A percentile compares a stretch with the other conserved stretches of the same genome.
These are phyloP conservation scores for Podargus strigoides DNA, from an alignment of 2,797 vertebrate genomes.

Conservation along the genomic window DNA sequence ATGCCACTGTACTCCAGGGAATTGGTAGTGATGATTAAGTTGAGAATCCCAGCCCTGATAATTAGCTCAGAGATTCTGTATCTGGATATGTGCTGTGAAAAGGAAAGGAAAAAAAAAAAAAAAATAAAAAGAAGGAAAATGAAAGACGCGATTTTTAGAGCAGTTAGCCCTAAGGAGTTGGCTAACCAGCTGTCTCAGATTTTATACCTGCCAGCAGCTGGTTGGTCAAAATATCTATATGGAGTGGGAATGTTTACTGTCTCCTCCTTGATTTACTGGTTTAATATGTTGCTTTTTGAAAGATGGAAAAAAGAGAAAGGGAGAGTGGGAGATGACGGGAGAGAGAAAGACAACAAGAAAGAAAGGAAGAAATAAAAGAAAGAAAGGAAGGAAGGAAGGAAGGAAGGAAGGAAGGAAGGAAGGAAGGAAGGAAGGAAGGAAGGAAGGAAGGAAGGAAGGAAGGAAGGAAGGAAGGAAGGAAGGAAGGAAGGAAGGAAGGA, in stretches of 20 bases:
- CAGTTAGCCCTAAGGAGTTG: conserved; percentile 67
- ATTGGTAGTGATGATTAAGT: conserved; percentile 74
- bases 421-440: too few species aligned
- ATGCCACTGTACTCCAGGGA: conserved; percentile 69
- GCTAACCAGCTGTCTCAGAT: conserved; percentile 71
- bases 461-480: background rate
- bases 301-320: background rate
- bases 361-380: too few species aligned
- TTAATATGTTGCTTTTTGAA: conserved; percentile 14
- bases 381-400: background rate
- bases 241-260: background rate
- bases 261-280: conserved; percentile 4
- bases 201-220: conserved; percentile 65
- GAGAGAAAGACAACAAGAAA: background rate
- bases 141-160: conserved; percentile 53
- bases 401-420: too few species aligned
- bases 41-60: conserved; percentile 76
- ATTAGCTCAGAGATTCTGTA: conserved; percentile 79
- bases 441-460: background rate
- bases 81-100: conserved; percentile 61
- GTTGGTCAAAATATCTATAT: conserved; percentile 49
- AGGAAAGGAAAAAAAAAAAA: background rate
- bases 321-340: background rate
- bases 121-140: background rate
- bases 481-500: background rate